These are phyloP conservation scores for Cantharis nigra DNA, from an alignment of 2,888 invertebrate genomes.

Conservation along the genomic window DNA sequence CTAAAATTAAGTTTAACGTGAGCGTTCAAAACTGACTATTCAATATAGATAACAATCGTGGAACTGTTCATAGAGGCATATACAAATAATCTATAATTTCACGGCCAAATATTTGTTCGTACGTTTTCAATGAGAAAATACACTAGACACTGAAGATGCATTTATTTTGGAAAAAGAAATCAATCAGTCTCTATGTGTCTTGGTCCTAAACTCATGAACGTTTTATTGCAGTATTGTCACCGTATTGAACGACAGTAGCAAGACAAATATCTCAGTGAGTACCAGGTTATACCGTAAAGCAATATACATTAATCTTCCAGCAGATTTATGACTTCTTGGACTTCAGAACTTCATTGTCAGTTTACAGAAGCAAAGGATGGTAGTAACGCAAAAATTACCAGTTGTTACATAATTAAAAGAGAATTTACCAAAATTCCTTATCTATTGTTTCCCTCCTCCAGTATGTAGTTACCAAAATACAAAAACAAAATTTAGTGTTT, in stretches of 20 bases:
- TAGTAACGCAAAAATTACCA: not conserved
- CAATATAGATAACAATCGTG: not conserved
- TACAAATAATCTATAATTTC: constrained; percentile 8
- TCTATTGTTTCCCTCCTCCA: not conserved
- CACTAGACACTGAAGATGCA: not conserved
- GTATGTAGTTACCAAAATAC: not conserved
- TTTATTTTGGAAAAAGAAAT: constrained; percentile 16
- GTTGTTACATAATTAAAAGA: not conserved
- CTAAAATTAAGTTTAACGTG: not conserved
- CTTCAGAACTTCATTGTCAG: not conserved
- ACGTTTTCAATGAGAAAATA: not conserved
- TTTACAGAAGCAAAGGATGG: not conserved
- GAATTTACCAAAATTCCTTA: not conserved
- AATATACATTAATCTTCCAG: constrained; percentile 12
- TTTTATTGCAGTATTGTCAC: constrained; percentile 32
- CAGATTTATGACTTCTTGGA: constrained; percentile 22
- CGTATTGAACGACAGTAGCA: constrained; percentile 26
- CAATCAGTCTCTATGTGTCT: constrained; percentile 25
- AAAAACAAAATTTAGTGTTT: constrained; percentile 5
- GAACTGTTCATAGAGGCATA: not conserved
- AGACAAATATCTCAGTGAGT: constrained; percentile 29
- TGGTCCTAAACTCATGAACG: constrained; percentile 30
- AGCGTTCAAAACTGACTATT: not conserved
- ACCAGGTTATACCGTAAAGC: constrained; percentile 30
- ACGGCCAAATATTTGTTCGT: not conserved